phyloP scores from a whole-genome alignment of 2,113 vertebrate species.

The Menura novaehollandiae region DNA sequence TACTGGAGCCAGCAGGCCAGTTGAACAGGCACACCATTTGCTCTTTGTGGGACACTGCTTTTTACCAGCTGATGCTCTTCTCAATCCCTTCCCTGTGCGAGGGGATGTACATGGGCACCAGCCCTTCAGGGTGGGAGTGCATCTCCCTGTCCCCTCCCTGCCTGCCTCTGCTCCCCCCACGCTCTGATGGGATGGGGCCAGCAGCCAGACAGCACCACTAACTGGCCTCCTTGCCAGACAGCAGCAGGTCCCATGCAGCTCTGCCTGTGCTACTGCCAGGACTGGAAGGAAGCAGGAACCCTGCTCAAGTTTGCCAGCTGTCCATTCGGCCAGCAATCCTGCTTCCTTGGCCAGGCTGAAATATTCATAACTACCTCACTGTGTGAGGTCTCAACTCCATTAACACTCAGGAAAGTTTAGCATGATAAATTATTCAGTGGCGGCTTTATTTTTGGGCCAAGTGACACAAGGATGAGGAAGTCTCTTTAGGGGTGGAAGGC shows the following conservation, averaged over 20 bases:
- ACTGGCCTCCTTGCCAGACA: background rate
- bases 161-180: background rate
- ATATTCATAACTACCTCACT: constrained; percentile 24
- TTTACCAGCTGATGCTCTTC: background rate
- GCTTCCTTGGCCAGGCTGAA: background rate
- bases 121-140: background rate
- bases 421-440: constrained; percentile 31
- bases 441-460: constrained; percentile 42
- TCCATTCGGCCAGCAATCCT: background rate
- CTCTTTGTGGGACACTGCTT: background rate
- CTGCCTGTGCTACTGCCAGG: background rate
- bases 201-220: background rate
- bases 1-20: background rate
- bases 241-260: background rate
- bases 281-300: background rate
- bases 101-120: background rate
- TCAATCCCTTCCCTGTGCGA: background rate
- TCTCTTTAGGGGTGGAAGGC: background rate
- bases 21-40: background rate
- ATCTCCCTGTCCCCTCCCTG: background rate
- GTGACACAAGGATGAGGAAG: background rate
- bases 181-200: background rate
- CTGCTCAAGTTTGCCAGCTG: background rate
- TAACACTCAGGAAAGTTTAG: constrained; percentile 44
- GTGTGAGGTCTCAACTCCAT: background rate